Evolutionary conservation across 2,113 vertebrate species (phyloP).

Genomic region (Perca flavescens): DNA sequence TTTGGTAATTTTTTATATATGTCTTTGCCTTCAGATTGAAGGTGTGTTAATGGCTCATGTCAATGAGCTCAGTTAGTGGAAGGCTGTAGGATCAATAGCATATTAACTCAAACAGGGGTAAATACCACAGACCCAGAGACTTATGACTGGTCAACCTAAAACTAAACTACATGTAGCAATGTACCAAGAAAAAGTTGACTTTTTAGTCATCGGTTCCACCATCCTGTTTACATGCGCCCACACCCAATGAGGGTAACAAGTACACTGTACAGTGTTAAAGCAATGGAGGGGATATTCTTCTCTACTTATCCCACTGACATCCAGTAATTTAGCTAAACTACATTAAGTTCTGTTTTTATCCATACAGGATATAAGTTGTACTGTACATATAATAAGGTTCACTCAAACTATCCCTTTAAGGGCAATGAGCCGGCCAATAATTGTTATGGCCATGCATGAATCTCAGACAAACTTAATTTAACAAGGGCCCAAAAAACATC

Average conservation of each 20-base stretch:
- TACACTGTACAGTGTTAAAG: neutral
- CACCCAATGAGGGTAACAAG: neutral
- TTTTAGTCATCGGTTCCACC: neutral
- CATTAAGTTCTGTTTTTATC: neutral
- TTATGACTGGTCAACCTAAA: neutral
- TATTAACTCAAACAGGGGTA: neutral
- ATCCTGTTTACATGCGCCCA: neutral
- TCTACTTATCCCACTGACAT: neutral
- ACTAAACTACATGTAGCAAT: neutral
- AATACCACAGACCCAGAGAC: neutral
- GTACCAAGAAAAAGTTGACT: neutral
- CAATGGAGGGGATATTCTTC: neutral
- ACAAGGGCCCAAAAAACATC: slow-evolving; percentile 13
- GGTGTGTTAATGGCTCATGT: neutral
- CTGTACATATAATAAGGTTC: slow-evolving; percentile 6
- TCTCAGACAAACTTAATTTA: slow-evolving; percentile 10
- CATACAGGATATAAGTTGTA: neutral
- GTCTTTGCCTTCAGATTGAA: neutral
- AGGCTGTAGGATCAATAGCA: neutral
- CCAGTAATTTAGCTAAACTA: slow-evolving; percentile 1
- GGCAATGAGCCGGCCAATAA: slow-evolving; percentile 18
- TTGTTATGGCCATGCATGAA: neutral
- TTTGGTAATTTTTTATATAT: neutral
- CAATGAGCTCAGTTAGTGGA: neutral
- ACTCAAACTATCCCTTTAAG: slow-evolving; percentile 53